phyloP scores from a whole-genome alignment of 2,113 vertebrate species.

The Hippolais icterina region DNA sequence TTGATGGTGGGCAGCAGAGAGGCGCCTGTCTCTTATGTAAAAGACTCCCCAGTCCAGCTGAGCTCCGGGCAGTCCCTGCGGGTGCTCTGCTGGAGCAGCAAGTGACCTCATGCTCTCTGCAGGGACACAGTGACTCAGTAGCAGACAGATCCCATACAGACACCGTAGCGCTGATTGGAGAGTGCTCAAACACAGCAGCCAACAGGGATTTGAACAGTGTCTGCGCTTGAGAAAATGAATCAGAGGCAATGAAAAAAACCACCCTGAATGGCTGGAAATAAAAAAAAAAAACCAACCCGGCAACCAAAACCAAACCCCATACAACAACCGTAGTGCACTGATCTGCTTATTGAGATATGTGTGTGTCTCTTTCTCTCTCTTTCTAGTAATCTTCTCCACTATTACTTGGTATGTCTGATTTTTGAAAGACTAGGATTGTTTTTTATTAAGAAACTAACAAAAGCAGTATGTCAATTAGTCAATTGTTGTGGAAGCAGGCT shows the following conservation, averaged over 20 bases:
- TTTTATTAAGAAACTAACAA: neutral
- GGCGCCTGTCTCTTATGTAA: neutral
- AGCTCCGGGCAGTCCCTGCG: neutral
- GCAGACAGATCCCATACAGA: neutral
- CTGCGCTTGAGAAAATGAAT: neutral
- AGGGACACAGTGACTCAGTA: neutral
- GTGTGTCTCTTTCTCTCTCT: neutral
- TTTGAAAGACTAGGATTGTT: neutral
- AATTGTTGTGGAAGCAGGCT: conserved; percentile 19
- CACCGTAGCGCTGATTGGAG: neutral
- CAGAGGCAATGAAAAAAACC: neutral
- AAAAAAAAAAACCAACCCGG: neutral
- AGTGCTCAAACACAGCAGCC: neutral
- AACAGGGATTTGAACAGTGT: neutral
- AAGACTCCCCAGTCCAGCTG: neutral
- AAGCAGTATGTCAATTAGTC: neutral
- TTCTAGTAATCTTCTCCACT: neutral
- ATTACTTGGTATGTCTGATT: neutral
- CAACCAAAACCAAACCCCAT: neutral
- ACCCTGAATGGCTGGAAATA: neutral
- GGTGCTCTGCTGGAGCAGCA: neutral
- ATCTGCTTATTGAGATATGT: neutral
- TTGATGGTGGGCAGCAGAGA: neutral
- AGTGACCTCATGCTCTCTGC: conserved; percentile 28
- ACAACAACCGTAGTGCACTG: neutral